Evolutionary conservation across 2,888 invertebrate species (phyloP).

Genomic region (Catocala fraxini): DNA sequence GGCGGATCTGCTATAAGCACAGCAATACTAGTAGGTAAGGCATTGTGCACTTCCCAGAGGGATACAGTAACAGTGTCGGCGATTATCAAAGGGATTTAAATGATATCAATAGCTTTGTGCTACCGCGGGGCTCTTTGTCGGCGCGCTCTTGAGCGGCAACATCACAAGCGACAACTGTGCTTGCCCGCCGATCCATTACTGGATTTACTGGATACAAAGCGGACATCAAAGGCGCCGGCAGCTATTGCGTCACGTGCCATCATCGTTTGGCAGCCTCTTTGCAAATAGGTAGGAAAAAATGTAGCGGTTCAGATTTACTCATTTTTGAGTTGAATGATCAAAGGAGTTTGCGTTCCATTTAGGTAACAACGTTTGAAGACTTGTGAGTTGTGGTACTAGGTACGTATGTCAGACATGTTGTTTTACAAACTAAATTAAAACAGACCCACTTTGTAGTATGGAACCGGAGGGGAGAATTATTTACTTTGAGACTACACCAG

Average conservation of each 20-base stretch:
- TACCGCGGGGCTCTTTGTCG: slow-evolving; percentile 81
- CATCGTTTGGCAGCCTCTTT: slow-evolving; percentile 57
- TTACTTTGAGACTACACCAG: no score
- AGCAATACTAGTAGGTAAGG: slow-evolving; percentile 7
- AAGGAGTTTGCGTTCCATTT: slow-evolving; percentile 13
- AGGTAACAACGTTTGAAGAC: neutral
- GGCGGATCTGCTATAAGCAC: neutral
- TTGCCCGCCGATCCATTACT: slow-evolving; percentile 75
- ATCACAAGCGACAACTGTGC: slow-evolving; percentile 70
- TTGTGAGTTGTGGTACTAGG: neutral
- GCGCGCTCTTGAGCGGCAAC: slow-evolving; percentile 69
- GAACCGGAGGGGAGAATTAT: no score
- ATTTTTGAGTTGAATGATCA: slow-evolving; percentile 26
- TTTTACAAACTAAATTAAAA: no score
- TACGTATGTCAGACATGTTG: no score
- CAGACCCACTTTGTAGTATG: no score
- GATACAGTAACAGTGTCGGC: slow-evolving; percentile 67
- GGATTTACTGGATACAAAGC: slow-evolving; percentile 64
- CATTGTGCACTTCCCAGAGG: slow-evolving; percentile 51
- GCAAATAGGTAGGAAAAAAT: slow-evolving; percentile 28
- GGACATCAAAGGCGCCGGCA: slow-evolving; percentile 77
- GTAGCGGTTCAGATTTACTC: slow-evolving; percentile 17
- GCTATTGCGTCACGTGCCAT: slow-evolving; percentile 76
- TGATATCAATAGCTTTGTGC: slow-evolving; percentile 84
- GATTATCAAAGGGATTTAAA: slow-evolving; percentile 80